Conservation (phyloP, 2,113 vertebrate species). For the Hydropotes inermis region DNA sequence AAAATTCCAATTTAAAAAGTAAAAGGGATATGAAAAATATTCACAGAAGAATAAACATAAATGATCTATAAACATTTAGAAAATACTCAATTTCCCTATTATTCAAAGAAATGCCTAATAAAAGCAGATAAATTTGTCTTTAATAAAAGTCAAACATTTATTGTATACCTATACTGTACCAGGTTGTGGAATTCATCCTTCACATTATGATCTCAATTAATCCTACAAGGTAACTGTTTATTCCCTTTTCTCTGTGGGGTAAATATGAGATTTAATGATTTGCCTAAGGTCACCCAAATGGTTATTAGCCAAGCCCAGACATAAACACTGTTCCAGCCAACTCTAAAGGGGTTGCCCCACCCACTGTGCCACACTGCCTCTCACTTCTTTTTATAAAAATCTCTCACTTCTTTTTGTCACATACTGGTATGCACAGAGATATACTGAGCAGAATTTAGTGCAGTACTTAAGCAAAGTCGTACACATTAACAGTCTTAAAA, state of each 20-base stretch:
- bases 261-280: not conserved
- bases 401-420: not conserved
- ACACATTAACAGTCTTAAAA: not conserved
- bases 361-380: not conserved
- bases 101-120: not conserved
- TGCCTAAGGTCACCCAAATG: not conserved
- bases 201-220: not conserved
- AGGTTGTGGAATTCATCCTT: not conserved
- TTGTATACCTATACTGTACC: not conserved
- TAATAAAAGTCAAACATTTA: not conserved
- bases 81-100: constrained; percentile 18
- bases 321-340: not conserved
- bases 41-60: not conserved
- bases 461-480: not conserved
- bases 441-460: not conserved
- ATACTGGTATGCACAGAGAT: not conserved
- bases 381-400: not conserved
- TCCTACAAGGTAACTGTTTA: not conserved
- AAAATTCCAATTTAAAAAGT: not conserved
- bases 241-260: not conserved
- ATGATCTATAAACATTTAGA: not conserved
- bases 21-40: not conserved
- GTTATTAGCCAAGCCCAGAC: not conserved
- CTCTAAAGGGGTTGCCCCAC: not conserved
- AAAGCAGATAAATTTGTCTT: not conserved